Base-by-base conservation (phyloP, 2,888 invertebrate species). In the Morpho helenor region DNA sequence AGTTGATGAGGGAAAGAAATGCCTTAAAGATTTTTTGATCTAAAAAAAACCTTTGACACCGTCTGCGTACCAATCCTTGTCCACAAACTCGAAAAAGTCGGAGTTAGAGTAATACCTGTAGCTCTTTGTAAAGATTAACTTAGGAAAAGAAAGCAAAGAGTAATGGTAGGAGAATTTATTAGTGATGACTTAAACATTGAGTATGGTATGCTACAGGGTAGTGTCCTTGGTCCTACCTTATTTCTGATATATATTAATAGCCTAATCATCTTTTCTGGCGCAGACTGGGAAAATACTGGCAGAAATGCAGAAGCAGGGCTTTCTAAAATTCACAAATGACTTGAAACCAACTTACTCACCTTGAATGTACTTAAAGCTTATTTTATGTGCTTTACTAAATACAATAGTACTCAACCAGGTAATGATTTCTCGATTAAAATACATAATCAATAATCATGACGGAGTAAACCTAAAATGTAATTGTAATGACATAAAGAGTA, bases 281-380 rank as follows among this genome's bases (percentile, higher is more conserved):
- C 23, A 8, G 45, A 52, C 0, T 61, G 58, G 61, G 39, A 52
- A 0, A 9, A 22, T 8, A 56, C 58, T 16, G 23, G 10, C 9
- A 5, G 2, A 8, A 8, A 4, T 9, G 41, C 58, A 42, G 61
- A 61, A 47, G 10, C 8, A 8, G 57, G 52, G 2, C 49, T 61
- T 8, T 7, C 41, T 9, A 6, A 46, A 16, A 41, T 61, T 39
- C 10, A 50, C 46, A 2, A 7, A 6, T 61, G 61, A 58, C 52
- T 61, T 2, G 39, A 54, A n/a, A 3, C 2, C 16, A 61, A 58
- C 22, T 45, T 61, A 2, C 31, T 60, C 3, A 60, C 52, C 2
- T 31, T 57, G 4, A 57, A 47, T 41, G 2, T 23, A 2, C 2
- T 7, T 7, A 57, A 57, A 51, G 23, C 51, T 5, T 50, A 50